phyloP scores from a whole-genome alignment of 1,140 invertebrate genomes.

The Stenopsyche tienmushanensis region DNA sequence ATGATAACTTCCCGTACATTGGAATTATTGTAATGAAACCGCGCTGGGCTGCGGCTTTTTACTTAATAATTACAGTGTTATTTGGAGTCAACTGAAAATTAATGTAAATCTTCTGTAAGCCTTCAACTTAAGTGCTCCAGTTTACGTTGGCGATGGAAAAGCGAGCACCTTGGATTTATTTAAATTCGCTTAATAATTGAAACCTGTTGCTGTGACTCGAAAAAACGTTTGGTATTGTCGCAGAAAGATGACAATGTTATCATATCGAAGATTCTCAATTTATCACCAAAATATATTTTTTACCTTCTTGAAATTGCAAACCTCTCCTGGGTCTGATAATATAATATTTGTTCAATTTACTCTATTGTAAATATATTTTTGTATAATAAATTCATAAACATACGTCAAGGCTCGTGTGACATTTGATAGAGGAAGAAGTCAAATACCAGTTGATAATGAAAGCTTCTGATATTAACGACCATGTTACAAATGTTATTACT shows the following conservation, averaged over 20 bases:
- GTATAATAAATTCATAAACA: too few relatives aligned
- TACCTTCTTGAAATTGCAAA: too few relatives aligned
- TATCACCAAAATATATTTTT: too few relatives aligned
- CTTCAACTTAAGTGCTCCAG: slow-evolving; percentile 26
- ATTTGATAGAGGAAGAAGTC: too few relatives aligned
- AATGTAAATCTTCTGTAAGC: slow-evolving; percentile 16
- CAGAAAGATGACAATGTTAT: slow-evolving; percentile 2
- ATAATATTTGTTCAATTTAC: too few relatives aligned
- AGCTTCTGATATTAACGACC: too few relatives aligned
- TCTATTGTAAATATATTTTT: too few relatives aligned
- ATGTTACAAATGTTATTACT: too few relatives aligned
- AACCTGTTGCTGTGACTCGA: slow-evolving; percentile 31
- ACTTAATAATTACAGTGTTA: slow-evolving; percentile 16
- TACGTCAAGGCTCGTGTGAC: too few relatives aligned
- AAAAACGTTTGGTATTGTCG: slow-evolving; percentile 6
- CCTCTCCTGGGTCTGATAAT: too few relatives aligned
- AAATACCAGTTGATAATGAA: too few relatives aligned
- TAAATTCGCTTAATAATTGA: slow-evolving; percentile 33
- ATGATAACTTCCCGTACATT: neutral
- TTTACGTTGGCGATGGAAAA: slow-evolving; percentile 13
- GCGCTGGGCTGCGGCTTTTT: neutral
- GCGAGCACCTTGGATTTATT: slow-evolving; percentile 37
- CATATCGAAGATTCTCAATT: neutral
- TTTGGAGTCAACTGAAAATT: slow-evolving; percentile 19
- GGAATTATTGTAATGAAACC: slow-evolving; percentile 11